Base-by-base conservation (phyloP, 2,888 invertebrate species). In the Bellardia pandia region DNA sequence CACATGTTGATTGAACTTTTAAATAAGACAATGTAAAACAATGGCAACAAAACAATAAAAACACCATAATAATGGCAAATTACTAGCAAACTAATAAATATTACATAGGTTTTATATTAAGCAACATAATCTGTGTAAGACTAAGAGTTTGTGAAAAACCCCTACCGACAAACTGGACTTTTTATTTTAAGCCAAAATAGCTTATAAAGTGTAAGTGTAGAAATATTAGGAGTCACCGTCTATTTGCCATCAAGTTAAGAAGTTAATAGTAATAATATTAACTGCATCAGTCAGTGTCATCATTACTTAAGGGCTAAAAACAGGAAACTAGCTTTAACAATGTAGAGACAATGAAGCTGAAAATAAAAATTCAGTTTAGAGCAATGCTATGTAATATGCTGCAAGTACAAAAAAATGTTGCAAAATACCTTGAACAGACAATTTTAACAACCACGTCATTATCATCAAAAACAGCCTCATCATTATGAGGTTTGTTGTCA, bases 211-310 rank as follows among this genome's bases (percentile, higher is more conserved):
- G 62, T 64, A 82, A 77, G 74, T 81, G 71, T 56, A 72, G 64
- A 77, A 77, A 71, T 71, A 23, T 64, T 37, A 45, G n/a, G 9
- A 71, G 23, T 58, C 16, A 48, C 33, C 64, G 13, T 72, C 48
- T 72, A 81, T 71, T 81, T 85, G 69, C 64, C 51, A 85, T 74
- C 11, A 78, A 82, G 33, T 68, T 80, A 53, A 74, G 16, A 77
- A 82, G 33, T 68, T 80, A 53, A 74, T 14, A 77, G 66, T 86
- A 79, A 83, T 83, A 83, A 86, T 64, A 86, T 84, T 86, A 86
- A 80, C 76, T 62, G 77, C 79, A 86, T 86, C 86, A 86, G 86
- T 86, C 86, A 86, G 83, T 86, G 86, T 80, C 86, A 86, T 86
- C 86, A 75, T 84, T 86, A 84, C 86, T 86, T 86, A 76, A 86